These are phyloP conservation scores for Muschampia plurimacula DNA, from an alignment of 2,888 invertebrate genomes.

Conservation along the genomic window DNA sequence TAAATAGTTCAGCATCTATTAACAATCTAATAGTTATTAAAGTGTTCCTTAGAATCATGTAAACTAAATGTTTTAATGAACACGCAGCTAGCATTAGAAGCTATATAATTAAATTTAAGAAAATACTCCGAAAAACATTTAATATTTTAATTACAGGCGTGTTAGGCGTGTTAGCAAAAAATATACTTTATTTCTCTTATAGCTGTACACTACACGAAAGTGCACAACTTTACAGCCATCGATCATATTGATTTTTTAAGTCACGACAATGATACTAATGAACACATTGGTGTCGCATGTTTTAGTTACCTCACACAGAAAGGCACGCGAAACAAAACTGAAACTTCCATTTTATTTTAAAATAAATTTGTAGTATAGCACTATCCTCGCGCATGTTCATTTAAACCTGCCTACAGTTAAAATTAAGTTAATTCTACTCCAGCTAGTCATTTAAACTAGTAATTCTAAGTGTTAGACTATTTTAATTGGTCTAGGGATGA, in stretches of 20 bases:
- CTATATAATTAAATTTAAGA: neutral
- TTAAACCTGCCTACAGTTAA: constrained; percentile 22
- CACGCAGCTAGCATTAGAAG: neutral
- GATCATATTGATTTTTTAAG: constrained; percentile 21
- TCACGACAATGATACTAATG: constrained; percentile 27
- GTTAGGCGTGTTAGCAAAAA: no score
- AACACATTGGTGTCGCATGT: constrained; percentile 25
- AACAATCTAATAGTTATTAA: constrained; percentile 47
- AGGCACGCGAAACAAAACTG: neutral
- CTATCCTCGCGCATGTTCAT: constrained; percentile 20
- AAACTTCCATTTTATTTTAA: neutral
- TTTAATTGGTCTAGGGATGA: constrained; percentile 65
- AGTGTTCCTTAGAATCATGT: constrained; percentile 43
- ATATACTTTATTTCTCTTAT: neutral
- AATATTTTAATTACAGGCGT: no score
- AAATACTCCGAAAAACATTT: no score
- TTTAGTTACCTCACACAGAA: constrained; percentile 2
- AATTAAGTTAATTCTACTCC: constrained; percentile 15
- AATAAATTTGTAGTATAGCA: neutral
- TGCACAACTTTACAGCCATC: constrained; percentile 25
- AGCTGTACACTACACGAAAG: neutral
- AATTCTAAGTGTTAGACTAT: constrained; percentile 44
- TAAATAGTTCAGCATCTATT: constrained; percentile 58
- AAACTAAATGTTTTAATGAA: constrained; percentile 24
- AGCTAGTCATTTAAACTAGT: constrained; percentile 22